Evolutionary conservation across 2,797 vertebrate species (phyloP), one percentile per base, ranked within the genome.

Genomic region (Alectoris magna): DNA sequence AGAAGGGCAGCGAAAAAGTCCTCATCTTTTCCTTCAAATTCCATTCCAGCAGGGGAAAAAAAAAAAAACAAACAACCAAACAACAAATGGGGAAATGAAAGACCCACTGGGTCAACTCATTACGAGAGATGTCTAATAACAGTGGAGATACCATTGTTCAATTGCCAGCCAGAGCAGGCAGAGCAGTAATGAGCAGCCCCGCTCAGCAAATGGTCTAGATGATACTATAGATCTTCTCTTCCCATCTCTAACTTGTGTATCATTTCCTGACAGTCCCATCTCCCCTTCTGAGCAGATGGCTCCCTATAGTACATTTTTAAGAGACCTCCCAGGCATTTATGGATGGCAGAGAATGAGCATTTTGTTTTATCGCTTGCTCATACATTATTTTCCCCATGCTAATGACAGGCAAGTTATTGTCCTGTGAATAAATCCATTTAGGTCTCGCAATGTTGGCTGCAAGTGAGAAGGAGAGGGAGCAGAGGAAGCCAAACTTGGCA

Each of bases 401-500:
- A 96, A 97, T 70, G 84, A 94, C 71, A 70, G 48, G 46, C 64
- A 62, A 81, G 92, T 71, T 74, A 92, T 80, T 64, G 88, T 84
- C 96, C 96, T 34, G 74, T 78, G 97, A 97, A 97, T 92, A 97
- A 96, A 97, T 43, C 96, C 97, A 96, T 77, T 95, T 94, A 93
- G 96, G 93, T 49, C 59, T 88, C 44, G n/a, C 56, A 75, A 92
- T 3, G 34, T 87, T 94, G 97, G 97, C 95, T 95, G 96, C 92
- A 84, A 93, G 90, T 4, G 90, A 93, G 95, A 92, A 96, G 97
- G 95, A 41, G 59, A 93, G 93, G 59, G 95, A 94, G 93, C 93
- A 82, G 71, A 81, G 92, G 85, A 91, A 97, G 91, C 71, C 90
- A 81, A 77, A 85, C 69, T 21, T 87, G 77, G 93, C 89, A 70